These are phyloP conservation scores for Astropecten irregularis DNA, from an alignment of 53 echinoderm and acorn worm genomes.

Conservation along the genomic window DNA sequence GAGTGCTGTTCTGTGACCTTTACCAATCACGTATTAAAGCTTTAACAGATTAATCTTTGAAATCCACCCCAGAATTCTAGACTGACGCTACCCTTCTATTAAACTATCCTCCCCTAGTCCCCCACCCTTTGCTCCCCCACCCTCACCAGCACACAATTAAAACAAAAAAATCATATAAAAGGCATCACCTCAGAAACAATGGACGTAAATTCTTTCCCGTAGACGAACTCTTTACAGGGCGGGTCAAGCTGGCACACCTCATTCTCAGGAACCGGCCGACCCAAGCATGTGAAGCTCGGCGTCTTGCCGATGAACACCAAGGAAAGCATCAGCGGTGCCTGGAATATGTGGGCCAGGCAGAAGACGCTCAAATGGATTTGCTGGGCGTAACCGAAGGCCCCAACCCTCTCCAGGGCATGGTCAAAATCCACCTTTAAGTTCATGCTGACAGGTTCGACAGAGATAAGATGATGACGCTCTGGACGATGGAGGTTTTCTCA, in stretches of 20 bases:
- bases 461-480: too few relatives aligned
- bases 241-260: conserved; percentile 31
- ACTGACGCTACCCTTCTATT: too few relatives aligned
- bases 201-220: conserved; percentile 57
- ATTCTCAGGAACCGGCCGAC: neutral
- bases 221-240: conserved; percentile 55
- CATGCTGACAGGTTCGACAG: too few relatives aligned
- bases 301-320: conserved; percentile 61
- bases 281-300: conserved; percentile 47
- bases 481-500: too few relatives aligned
- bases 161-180: too few relatives aligned
- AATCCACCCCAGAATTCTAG: too few relatives aligned
- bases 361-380: conserved; percentile 39
- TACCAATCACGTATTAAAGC: too few relatives aligned
- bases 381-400: conserved; percentile 49
- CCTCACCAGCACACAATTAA: too few relatives aligned
- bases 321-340: conserved; percentile 25
- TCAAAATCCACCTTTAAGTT: conserved; percentile 76
- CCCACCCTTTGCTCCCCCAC: too few relatives aligned
- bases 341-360: neutral
- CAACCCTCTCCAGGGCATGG: conserved; percentile 59
- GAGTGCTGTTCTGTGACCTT: too few relatives aligned
- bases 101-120: too few relatives aligned
- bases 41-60: too few relatives aligned
- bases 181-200: conserved; percentile 68